Conservation (phyloP, 2,888 invertebrate genomes). For the Keiferia lycopersicella region DNA sequence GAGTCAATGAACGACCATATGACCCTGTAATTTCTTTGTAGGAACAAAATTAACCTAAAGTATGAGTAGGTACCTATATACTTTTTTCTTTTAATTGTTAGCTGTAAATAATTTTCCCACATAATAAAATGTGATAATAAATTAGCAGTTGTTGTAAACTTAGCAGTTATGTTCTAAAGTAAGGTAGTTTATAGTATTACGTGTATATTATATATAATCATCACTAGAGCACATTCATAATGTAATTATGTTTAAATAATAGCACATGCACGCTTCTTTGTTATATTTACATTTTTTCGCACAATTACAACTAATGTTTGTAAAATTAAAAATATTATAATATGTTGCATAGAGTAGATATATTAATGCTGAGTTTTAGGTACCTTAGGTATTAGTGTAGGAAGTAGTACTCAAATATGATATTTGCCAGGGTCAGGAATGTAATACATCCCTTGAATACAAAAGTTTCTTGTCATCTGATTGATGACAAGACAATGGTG, state of each 20-base stretch:
- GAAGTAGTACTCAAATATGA: background rate
- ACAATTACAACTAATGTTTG: background rate
- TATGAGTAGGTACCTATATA: background rate
- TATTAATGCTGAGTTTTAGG: background rate
- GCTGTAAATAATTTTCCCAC: conserved; percentile 21
- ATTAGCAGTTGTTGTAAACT: conserved; percentile 2
- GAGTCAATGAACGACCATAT: no score
- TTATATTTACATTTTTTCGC: background rate
- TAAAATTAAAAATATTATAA: background rate
- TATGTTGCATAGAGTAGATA: background rate
- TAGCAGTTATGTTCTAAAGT: background rate
- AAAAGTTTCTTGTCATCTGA: no score
- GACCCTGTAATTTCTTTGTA: no score
- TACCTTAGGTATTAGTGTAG: no score
- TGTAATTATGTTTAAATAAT: background rate
- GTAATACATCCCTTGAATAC: background rate
- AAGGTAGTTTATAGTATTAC: background rate
- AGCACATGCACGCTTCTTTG: conserved; percentile 4
- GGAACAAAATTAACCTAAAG: no score
- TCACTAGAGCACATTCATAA: no score
- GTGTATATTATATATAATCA: no score
- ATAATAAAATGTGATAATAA: conserved; percentile 27
- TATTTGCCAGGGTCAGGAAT: background rate
- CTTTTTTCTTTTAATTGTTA: background rate
- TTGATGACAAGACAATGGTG: no score